Evolutionary conservation across 2,888 invertebrate genomes (phyloP), one percentile per base, ranked within the genome.

Genomic region (Cataglyphis altisquamis): DNA sequence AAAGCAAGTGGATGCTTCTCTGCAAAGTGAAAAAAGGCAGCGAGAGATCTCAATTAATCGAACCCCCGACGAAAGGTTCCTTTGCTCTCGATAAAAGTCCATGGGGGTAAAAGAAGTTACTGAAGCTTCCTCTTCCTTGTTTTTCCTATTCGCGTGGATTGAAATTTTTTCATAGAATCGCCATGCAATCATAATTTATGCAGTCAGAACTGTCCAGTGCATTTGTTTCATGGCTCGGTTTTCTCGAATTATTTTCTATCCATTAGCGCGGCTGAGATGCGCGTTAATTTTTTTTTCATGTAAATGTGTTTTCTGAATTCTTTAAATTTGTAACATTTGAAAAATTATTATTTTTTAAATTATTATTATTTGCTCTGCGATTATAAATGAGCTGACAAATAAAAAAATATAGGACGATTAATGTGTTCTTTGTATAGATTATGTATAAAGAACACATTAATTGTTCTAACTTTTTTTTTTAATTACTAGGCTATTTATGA

Each of bases 131-230:
- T 78, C 81, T 29, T 52, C 36, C 48, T 68, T 66, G 32, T 72
- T n/a, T 36, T 45, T 68, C 82, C 55, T 41, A 73, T 84, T 67
- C 41, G 62, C 57, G 41, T 60, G 60, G 64, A 84, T 67, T 74
- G 39, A 88, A 92, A 91, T 87, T 92, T 91, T 87, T 85, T 84
- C 82, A 86, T 77, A 86, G 88, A 88, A 92, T 90, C 89, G 87
- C 89, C 88, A 91, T 91, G 89, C 90, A 90, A 91, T 92, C 91
- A 93, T 94, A 93, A 94, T 94, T 93, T 92, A 94, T 93, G 91
- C 92, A 92, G 91, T 92, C 90, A 90, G 87, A 91, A 87, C 21
- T 18, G n/a, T 55, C 52, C 32, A 52, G 32, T 29, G 74, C 84
- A 64, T 82, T 75, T 86, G 83, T 85, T 89, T 85, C 84, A 86